phyloP scores from a whole-genome alignment of 2,797 vertebrate genomes.

The Acanthurus tractus region DNA sequence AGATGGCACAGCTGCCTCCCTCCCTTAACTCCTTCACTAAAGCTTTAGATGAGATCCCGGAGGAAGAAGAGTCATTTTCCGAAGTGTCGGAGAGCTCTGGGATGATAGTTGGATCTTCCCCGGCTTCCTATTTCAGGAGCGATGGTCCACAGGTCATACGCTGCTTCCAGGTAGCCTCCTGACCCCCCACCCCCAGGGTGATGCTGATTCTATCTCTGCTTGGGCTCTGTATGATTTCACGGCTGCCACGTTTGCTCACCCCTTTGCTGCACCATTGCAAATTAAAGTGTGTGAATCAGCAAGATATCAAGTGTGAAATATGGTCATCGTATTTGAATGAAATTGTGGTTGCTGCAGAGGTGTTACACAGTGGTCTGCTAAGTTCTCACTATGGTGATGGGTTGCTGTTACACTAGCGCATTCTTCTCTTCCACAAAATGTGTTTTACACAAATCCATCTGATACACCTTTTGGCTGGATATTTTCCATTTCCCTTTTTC shows the following conservation, averaged over 20 bases:
- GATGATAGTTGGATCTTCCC: slow-evolving; percentile 65
- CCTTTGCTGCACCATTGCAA: slow-evolving; percentile 67
- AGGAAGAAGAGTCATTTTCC: slow-evolving; percentile 58
- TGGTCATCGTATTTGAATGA: neutral
- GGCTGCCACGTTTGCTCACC: slow-evolving; percentile 50
- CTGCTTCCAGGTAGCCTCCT: slow-evolving; percentile 82
- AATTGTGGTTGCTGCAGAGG: slow-evolving; percentile 64
- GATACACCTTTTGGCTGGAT: slow-evolving; percentile 1
- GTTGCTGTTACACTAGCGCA: slow-evolving; percentile 22
- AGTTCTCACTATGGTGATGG: slow-evolving; percentile 65
- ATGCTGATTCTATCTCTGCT: slow-evolving; percentile 59
- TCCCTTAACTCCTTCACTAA: slow-evolving; percentile 38
- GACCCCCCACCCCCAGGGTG: slow-evolving; percentile 31
- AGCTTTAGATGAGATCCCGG: slow-evolving; percentile 59
- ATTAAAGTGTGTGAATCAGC: slow-evolving; percentile 10
- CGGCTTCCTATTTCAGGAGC: slow-evolving; percentile 74
- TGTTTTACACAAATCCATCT: too few species aligned
- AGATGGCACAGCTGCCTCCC: slow-evolving; percentile 60
- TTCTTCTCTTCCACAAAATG: slow-evolving; percentile 41
- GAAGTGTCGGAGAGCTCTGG: slow-evolving; percentile 45
- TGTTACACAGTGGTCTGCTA: slow-evolving; percentile 54
- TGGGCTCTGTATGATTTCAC: slow-evolving; percentile 42
- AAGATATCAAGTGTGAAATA: neutral
- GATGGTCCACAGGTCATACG: slow-evolving; percentile 76
- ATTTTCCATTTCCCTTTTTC: slow-evolving; percentile 28